phyloP scores from a whole-genome alignment of 2,888 invertebrate genomes.

The Dicycla oo region DNA sequence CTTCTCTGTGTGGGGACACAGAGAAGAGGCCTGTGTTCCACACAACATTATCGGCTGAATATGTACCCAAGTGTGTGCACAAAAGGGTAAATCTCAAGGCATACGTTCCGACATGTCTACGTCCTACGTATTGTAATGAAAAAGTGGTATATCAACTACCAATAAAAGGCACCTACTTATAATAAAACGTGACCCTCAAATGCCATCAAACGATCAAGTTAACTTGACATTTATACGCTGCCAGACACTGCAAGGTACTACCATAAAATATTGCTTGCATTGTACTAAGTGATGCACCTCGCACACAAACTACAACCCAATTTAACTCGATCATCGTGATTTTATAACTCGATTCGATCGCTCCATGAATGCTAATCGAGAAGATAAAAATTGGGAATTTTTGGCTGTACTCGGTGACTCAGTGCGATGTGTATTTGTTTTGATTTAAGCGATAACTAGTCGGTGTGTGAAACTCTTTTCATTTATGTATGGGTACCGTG shows the following conservation, averaged over 20 bases:
- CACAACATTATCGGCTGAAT: too few species aligned
- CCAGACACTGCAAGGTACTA: conserved; percentile 40
- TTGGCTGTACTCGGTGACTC: conserved; percentile 43
- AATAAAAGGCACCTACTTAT: conserved; percentile 15
- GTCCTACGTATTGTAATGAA: conserved; percentile 17
- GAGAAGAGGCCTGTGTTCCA: not conserved
- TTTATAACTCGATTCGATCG: conserved; percentile 53
- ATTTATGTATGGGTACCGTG: not conserved
- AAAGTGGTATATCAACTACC: conserved; percentile 2
- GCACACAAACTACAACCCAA: conserved; percentile 41
- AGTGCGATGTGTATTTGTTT: conserved; percentile 32
- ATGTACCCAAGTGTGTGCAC: too few species aligned
- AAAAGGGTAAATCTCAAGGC: not conserved
- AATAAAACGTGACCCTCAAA: conserved; percentile 30
- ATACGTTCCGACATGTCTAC: not conserved
- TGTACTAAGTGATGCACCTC: conserved; percentile 30
- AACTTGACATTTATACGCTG: conserved; percentile 46
- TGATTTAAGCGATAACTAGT: not conserved
- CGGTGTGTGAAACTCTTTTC: not conserved
- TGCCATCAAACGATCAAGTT: conserved; percentile 29
- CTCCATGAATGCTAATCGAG: conserved; percentile 49
- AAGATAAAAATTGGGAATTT: conserved; percentile 30
- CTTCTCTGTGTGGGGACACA: not conserved
- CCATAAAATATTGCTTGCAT: conserved; percentile 36
- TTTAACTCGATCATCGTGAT: conserved; percentile 50